Evolutionary conservation across 2,113 vertebrate species (phyloP).

Genomic region (Mastomys natalensis): DNA sequence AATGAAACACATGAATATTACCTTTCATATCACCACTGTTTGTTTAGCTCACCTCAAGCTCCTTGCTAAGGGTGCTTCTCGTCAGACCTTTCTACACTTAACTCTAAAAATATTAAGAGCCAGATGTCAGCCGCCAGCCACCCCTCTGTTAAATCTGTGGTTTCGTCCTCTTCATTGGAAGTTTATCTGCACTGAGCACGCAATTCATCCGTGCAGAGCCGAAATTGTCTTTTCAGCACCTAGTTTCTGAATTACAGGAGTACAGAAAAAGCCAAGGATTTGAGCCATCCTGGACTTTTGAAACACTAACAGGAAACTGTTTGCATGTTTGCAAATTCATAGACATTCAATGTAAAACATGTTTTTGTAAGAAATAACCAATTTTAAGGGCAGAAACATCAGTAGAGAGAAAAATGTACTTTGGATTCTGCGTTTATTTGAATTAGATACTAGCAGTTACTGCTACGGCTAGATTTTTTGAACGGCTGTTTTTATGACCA

Average conservation of each 20-base stretch:
- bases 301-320: slow-evolving; percentile 28
- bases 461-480: not conserved
- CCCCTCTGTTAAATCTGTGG: not conserved
- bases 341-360: slow-evolving; percentile 30
- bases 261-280: not conserved
- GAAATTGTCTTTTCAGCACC: not conserved
- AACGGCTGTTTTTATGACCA: slow-evolving; percentile 38
- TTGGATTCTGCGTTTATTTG: slow-evolving; percentile 38
- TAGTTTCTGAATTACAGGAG: not conserved
- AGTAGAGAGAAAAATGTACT: slow-evolving; percentile 34
- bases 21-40: not conserved
- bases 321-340: slow-evolving; percentile 10
- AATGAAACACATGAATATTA: slow-evolving; percentile 29
- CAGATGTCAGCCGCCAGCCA: not conserved
- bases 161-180: slow-evolving; percentile 51
- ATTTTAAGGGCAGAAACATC: slow-evolving; percentile 27
- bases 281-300: slow-evolving; percentile 20
- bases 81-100: slow-evolving; percentile 40
- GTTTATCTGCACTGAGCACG: not conserved
- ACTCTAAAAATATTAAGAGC: slow-evolving; percentile 10
- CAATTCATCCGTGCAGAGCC: not conserved
- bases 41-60: not conserved
- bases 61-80: not conserved
- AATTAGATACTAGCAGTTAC: not conserved
- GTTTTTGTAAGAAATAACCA: slow-evolving; percentile 32